Base-by-base conservation (phyloP, 1,140 invertebrate genomes). In the Nasonia vitripennis region DNA sequence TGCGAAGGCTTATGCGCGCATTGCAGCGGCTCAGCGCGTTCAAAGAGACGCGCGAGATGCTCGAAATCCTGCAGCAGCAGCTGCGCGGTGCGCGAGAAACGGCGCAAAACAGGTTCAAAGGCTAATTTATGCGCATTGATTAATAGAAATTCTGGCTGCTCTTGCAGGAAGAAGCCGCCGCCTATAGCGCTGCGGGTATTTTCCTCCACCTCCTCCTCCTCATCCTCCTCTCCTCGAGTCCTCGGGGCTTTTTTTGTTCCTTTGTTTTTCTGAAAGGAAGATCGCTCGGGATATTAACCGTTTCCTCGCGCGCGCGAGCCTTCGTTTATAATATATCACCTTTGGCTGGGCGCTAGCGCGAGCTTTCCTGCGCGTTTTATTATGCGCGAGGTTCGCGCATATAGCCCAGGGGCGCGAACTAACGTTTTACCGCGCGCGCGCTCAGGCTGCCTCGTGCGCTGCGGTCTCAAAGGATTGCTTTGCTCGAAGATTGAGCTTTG, bases 91-190 rank as follows among this genome's bases (percentile, higher is more conserved):
- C 7, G 9, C 11, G 75, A 55, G 75, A 75, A 75, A 75, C 73
- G 37, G 48, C 45, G 20, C 27, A 45, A 78, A 78, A 78, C 75
- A 78, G 75, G 27, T 67, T 79, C 78, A 79, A 79, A 79, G 78
- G 78, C 51, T 79, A 79, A 79, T 79, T 79, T 79, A 79, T 79
- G 78, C 17, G 78, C 78, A 79, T 79, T 79, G 51, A 79, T 79
- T 79, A 79, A 62, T 79, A 79, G 78, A 79, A 79, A 79, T 79
- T 79, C 78, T 31, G 78, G 55, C 55, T 62, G n/a, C 55, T 62
- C 55, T 62, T 62, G 55, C 55, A 62, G 5, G 55, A 62, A 62
- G 55, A 17, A 62, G 55, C 55, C 20, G 55, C 55, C 17, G 17
- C 55, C 55, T 11, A 3, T 14, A 62, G 55, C 17, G 17, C 55